phyloP scores from a whole-genome alignment of 2,888 invertebrate genomes.

The Colletes collaris region DNA sequence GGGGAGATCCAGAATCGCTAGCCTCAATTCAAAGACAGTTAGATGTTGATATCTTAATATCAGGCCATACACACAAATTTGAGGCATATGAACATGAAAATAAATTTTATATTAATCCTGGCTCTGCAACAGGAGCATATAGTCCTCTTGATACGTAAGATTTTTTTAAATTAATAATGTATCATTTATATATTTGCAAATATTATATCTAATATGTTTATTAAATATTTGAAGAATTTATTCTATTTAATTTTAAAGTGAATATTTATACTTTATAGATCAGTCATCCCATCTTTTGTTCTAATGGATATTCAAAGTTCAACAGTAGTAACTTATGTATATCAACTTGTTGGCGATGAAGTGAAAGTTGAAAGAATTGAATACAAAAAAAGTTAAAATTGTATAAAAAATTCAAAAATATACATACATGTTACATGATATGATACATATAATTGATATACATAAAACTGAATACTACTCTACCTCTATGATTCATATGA shows the following conservation, averaged over 20 bases:
- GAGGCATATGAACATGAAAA: conserved; percentile 99
- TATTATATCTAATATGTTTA: conserved; percentile 1
- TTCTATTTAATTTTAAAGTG: background rate
- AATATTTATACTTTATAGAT: conserved; percentile 85
- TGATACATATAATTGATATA: conserved; percentile 14
- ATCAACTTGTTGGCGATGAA: conserved; percentile 98
- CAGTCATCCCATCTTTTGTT: conserved; percentile 97
- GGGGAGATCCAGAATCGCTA: conserved; percentile 97
- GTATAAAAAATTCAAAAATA: background rate
- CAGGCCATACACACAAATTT: conserved; percentile 99
- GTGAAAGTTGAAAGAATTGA: conserved; percentile 99
- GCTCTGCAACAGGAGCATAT: conserved; percentile 99
- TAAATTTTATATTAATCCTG: conserved; percentile 99
- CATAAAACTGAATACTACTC: conserved; percentile 26
- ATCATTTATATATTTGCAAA: background rate
- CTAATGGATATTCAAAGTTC: conserved; percentile 99
- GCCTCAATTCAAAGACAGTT: conserved; percentile 97
- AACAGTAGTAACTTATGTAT: conserved; percentile 98
- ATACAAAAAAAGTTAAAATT: conserved; percentile 92
- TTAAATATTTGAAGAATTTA: background rate
- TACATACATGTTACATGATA: conserved; percentile 7
- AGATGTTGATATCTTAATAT: conserved; percentile 99
- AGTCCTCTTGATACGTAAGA: conserved; percentile 94
- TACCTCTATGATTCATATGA: conserved; percentile 11
- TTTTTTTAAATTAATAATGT: background rate